Percentiles rank a stretch among this genome's conserved stretches.
Conservation (phyloP, 2,888 invertebrate species). For the Salticus scenicus region DNA sequence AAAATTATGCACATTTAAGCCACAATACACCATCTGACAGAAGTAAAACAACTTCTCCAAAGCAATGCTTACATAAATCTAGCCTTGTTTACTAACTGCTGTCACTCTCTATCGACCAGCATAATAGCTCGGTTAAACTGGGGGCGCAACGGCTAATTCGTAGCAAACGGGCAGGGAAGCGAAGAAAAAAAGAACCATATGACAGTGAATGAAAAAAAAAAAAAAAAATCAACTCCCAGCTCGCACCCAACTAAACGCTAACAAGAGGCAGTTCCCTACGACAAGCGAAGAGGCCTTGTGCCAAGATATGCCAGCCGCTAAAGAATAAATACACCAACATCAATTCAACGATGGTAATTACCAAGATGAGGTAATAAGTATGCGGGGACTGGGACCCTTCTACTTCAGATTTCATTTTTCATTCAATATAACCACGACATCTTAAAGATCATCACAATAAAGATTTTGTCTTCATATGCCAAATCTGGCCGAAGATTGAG, state of each 20-base stretch:
- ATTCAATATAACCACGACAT: not conserved
- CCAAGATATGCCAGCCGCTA: not conserved
- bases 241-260: constrained; percentile 2
- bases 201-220: constrained; percentile 6
- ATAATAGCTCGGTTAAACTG: constrained; percentile 7
- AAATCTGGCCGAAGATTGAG: not conserved
- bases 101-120: constrained; percentile 11
- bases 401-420: not conserved
- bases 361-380: constrained; percentile 17
- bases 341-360: constrained; percentile 1
- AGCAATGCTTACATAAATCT: too few relatives aligned
- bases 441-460: not conserved
- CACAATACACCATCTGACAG: too few relatives aligned
- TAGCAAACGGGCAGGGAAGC: not conserved
- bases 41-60: too few relatives aligned
- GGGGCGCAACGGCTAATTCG: constrained; percentile 13
- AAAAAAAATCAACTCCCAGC: not conserved
- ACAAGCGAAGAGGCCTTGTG: not conserved
- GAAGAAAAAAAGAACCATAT: not conserved
- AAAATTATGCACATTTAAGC: too few relatives aligned
- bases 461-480: not conserved
- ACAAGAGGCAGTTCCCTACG: not conserved
- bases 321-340: constrained; percentile 1
- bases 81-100: not conserved
- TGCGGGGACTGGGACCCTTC: not conserved